Evolutionary conservation across 2,888 invertebrate species (phyloP).

Genomic region (Melangyna quadrimaculata): DNA sequence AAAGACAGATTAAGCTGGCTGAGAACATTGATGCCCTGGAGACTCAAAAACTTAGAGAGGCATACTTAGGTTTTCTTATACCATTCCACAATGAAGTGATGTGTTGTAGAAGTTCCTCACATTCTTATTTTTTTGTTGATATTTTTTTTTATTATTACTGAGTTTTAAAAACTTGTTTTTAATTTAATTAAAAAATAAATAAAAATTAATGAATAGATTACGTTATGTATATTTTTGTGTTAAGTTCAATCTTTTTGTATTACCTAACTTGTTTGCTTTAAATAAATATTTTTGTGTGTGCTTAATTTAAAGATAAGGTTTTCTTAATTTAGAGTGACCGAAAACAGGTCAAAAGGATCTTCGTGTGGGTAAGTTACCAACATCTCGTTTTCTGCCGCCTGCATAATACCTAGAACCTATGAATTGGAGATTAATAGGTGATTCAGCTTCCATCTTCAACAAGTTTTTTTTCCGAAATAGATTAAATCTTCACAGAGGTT

Average conservation of each 20-base stretch:
- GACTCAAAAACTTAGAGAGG: not conserved
- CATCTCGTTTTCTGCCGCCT: no score
- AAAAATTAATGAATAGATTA: not conserved
- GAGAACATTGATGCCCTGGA: not conserved
- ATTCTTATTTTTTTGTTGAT: not conserved
- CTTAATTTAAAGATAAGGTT: no score
- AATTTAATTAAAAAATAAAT: not conserved
- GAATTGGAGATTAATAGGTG: no score
- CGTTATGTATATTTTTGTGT: not conserved
- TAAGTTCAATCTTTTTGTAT: not conserved
- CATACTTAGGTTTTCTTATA: conserved; percentile 22
- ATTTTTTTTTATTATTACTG: not conserved
- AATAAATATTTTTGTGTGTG: no score
- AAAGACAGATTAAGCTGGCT: conserved; percentile 31
- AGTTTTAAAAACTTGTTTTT: not conserved
- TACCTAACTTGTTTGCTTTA: no score
- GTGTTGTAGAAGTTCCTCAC: not conserved
- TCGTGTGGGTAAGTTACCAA: no score
- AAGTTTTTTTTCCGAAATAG: no score
- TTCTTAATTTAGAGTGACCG: no score
- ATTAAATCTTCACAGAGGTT: no score
- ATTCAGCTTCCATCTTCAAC: no score
- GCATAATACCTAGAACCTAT: no score
- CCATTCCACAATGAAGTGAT: conserved; percentile 38
- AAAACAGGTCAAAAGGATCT: no score